Base-by-base conservation (phyloP, 2,888 invertebrate species). In the Ceraclea dissimilis region DNA sequence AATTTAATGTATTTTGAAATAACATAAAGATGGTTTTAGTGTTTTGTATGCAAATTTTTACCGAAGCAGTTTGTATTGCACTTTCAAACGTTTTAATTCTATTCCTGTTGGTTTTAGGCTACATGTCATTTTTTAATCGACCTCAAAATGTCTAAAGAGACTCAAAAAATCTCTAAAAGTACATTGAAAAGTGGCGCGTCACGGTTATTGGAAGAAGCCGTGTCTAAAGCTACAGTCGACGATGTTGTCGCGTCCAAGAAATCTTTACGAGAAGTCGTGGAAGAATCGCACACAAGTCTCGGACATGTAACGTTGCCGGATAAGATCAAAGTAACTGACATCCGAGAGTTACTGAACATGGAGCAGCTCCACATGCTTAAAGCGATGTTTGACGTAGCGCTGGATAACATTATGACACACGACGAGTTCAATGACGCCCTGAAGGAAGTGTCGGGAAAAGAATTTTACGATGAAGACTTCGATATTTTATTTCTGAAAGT, bases 401-500 rank as follows among this genome's bases (percentile, higher is more conserved):
- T 73, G 49, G 68, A 66, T 20, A 71, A 74, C 54, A 72, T 72
- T 63, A 63, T 81, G 64, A 66, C 73, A 26, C 70, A 72, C 1
- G 67, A 66, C 1, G 70, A 75, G 61, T 72, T 82, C 51, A 69
- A 76, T 61, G 68, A 70, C 18, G 59, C 74, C 21, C 64, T 82
- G 10, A 65, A 67, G 44, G 73, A 67, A 1, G 61, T 75, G 46
- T 73, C 78, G 1, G 75, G 74, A 58, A 70, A 80, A 13, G 74
- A 74, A 53, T 80, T 79, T 60, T 73, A 74, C 34, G 79, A 83
- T 34, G 76, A 80, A 0, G 82, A 84, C 47, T 85, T 76, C 60
- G 77, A 81, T 47, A 74, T 79, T 62, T 68, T 86, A 17, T 87
- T 85, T 69, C 67, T 79, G 56, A 83, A 84, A 72, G 83, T 83